Evolutionary conservation across 2,888 invertebrate genomes (phyloP).

Genomic region (Colostygia pectinataria): DNA sequence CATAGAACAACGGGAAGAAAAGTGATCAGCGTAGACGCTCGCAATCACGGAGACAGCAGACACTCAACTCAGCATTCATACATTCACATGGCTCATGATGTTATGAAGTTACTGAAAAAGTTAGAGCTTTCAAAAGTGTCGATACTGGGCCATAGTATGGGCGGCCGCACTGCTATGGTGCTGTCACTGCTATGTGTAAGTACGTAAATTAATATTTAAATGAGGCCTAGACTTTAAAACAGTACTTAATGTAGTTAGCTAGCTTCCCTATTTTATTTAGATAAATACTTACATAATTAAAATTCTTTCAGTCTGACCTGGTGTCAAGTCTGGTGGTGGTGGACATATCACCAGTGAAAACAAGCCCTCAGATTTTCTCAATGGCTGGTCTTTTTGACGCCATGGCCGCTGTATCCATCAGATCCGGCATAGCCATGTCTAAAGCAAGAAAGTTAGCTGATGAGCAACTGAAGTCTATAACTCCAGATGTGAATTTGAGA

Average conservation of each 20-base stretch:
- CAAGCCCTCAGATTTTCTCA: slow-evolving; percentile 83
- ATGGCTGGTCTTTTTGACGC: slow-evolving; percentile 87
- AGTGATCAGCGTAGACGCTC: slow-evolving; percentile 93
- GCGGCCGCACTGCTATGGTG: slow-evolving; percentile 95
- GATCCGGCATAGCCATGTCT: slow-evolving; percentile 85
- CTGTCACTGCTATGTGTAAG: slow-evolving; percentile 87
- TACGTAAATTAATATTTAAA: slow-evolving; percentile 46
- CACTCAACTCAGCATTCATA: slow-evolving; percentile 90
- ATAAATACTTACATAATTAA: too few species aligned
- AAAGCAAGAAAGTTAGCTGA: slow-evolving; percentile 86
- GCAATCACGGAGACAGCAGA: slow-evolving; percentile 98
- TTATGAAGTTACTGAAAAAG: slow-evolving; percentile 84
- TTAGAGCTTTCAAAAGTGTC: slow-evolving; percentile 85
- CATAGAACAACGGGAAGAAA: slow-evolving; percentile 86
- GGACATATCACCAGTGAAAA: slow-evolving; percentile 87
- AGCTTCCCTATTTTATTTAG: too few species aligned
- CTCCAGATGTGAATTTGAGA: slow-evolving; percentile 83
- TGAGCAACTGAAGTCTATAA: slow-evolving; percentile 83
- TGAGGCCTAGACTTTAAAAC: neutral
- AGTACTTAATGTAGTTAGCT: neutral
- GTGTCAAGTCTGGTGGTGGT: slow-evolving; percentile 87
- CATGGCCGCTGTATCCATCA: slow-evolving; percentile 84
- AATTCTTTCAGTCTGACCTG: slow-evolving; percentile 77
- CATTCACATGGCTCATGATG: slow-evolving; percentile 86
- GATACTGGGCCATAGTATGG: slow-evolving; percentile 97